Conservation (phyloP, 2,888 invertebrate genomes). For the Microchrysa polita region DNA sequence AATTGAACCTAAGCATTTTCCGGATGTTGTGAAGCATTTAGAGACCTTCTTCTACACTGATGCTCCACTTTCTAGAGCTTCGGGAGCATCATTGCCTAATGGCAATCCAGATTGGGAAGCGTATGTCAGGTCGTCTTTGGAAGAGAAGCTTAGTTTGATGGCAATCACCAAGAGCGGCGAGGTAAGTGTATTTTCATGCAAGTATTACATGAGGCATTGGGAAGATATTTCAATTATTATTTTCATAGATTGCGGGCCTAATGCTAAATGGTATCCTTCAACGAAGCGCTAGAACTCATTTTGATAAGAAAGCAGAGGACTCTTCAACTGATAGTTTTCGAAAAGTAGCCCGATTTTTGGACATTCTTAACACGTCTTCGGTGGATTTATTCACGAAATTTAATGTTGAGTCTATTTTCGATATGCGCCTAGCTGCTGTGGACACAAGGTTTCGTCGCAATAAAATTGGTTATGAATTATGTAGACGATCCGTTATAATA, state of each 20-base stretch:
- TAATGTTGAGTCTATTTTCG: background rate
- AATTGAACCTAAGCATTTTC: background rate
- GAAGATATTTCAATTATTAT: too few species aligned
- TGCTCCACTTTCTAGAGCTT: constrained; percentile 21
- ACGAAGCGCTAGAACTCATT: background rate
- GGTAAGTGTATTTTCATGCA: background rate
- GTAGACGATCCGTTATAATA: background rate
- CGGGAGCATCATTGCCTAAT: background rate
- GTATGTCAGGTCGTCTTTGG: background rate
- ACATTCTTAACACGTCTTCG: background rate
- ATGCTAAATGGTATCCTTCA: constrained; percentile 12
- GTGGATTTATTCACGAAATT: constrained; percentile 4
- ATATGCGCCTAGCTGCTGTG: background rate
- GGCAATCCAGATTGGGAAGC: constrained; percentile 23
- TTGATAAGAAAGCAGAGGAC: background rate
- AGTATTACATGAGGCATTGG: too few species aligned
- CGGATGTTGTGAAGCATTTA: background rate
- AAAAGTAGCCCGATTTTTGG: background rate
- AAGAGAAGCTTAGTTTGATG: constrained; percentile 7
- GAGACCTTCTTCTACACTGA: constrained; percentile 5
- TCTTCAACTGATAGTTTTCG: background rate
- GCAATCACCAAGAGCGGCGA: constrained; percentile 12
- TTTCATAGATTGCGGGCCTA: constrained; percentile 18
- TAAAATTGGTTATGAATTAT: background rate
- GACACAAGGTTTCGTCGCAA: background rate